These are phyloP conservation scores for Microvelia longipes DNA, from an alignment of 1,140 invertebrate species.

Conservation along the genomic window DNA sequence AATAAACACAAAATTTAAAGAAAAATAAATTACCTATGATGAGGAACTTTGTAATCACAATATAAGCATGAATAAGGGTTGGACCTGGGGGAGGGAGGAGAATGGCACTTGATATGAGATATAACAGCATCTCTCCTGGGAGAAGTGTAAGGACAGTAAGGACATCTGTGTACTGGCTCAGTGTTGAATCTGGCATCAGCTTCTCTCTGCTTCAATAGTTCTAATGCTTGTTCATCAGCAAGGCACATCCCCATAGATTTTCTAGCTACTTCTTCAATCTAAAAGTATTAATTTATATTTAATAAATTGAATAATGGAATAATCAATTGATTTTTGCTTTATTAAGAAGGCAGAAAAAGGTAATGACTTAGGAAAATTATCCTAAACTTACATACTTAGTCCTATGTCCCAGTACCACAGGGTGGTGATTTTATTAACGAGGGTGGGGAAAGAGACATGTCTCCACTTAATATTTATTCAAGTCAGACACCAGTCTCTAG, in stretches of 20 bases:
- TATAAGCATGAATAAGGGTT: slow-evolving; percentile 54
- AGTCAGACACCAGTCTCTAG: too few species aligned
- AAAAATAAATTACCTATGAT: slow-evolving; percentile 38
- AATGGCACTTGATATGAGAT: slow-evolving; percentile 59
- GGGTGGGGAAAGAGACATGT: too few species aligned
- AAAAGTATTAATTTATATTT: too few species aligned
- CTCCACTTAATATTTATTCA: too few species aligned
- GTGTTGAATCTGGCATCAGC: slow-evolving; percentile 26
- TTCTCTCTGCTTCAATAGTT: slow-evolving; percentile 32
- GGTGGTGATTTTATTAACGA: too few species aligned
- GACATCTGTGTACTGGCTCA: slow-evolving; percentile 38
- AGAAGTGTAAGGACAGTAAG: slow-evolving; percentile 62
- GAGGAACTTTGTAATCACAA: slow-evolving; percentile 65
- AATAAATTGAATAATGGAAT: slow-evolving; percentile 21
- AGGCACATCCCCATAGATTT: slow-evolving; percentile 35
- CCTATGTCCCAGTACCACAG: too few species aligned
- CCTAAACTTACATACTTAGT: too few species aligned
- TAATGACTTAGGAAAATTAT: too few species aligned
- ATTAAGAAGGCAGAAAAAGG: too few species aligned
- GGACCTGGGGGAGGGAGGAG: slow-evolving; percentile 34
- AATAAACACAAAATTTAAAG: too few species aligned
- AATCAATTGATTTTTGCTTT: slow-evolving; percentile 2
- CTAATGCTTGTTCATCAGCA: slow-evolving; percentile 37
- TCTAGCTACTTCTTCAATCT: slow-evolving; percentile 17
- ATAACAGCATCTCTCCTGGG: slow-evolving; percentile 52